A percentile compares a stretch with the other conserved stretches of the same genome.
Conservation (phyloP, 1,140 invertebrate species). For the Diorhabda elongata region DNA sequence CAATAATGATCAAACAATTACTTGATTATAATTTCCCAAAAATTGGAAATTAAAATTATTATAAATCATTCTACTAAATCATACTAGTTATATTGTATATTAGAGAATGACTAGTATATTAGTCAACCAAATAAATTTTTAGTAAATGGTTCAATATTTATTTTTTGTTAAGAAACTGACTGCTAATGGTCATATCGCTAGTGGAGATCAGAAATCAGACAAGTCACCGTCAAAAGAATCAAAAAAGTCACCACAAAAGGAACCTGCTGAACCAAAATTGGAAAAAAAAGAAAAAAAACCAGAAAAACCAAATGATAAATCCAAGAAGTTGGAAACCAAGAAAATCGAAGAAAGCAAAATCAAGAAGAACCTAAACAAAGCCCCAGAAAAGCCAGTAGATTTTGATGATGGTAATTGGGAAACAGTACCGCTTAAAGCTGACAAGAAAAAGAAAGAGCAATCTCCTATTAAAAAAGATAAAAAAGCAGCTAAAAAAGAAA, state of each 20-base stretch:
- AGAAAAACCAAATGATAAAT: constrained; percentile 47
- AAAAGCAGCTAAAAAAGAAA: constrained; percentile 45
- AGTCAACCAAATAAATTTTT: no score
- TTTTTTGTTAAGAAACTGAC: constrained; percentile 46
- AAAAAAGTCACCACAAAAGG: constrained; percentile 48
- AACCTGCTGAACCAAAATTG: constrained; percentile 50
- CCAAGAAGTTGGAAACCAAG: constrained; percentile 49
- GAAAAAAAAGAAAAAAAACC: constrained; percentile 47
- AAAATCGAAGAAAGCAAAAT: constrained; percentile 52
- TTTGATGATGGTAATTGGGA: constrained; percentile 73
- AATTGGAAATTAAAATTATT: no score
- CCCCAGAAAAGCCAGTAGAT: constrained; percentile 62
- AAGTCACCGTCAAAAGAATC: constrained; percentile 53
- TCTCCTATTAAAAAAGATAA: constrained; percentile 54
- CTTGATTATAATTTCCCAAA: no score
- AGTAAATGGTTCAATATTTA: not conserved
- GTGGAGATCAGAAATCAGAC: constrained; percentile 37
- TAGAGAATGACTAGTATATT: no score
- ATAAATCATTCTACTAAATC: no score
- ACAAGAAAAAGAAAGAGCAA: constrained; percentile 60
- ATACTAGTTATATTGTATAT: no score
- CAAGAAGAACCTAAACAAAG: constrained; percentile 55
- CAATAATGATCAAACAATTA: no score
- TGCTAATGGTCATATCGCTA: constrained; percentile 49
- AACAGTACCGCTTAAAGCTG: constrained; percentile 62